Conservation (phyloP, 2,113 vertebrate species). For the Lynx canadensis region DNA sequence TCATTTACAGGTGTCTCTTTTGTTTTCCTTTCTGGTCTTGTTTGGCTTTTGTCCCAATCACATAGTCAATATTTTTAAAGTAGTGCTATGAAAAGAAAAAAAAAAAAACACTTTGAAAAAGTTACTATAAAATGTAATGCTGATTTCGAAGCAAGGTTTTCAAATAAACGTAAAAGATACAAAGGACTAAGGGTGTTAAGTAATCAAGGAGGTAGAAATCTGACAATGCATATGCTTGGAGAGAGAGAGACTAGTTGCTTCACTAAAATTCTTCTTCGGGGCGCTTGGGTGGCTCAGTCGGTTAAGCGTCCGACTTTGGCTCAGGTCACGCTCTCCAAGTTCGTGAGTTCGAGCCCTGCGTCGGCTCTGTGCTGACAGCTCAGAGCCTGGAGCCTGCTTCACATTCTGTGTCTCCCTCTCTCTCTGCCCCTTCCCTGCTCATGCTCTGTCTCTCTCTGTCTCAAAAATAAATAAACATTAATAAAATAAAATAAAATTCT, state of each 20-base stretch:
- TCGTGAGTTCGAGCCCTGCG: accelerated
- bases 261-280: not conserved
- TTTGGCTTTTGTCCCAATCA: not conserved
- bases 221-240: not conserved
- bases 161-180: not conserved
- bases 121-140: not conserved
- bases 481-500: not conserved
- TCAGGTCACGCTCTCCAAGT: not conserved
- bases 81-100: not conserved
- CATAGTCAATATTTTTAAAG: not conserved
- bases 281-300: not conserved
- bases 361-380: not conserved
- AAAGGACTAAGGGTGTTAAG: not conserved
- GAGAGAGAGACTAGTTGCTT: not conserved
- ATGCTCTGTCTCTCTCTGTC: not conserved
- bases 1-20: not conserved
- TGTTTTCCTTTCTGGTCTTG: not conserved
- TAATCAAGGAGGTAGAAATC: not conserved
- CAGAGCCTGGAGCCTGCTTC: not conserved
- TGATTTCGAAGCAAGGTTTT: not conserved
- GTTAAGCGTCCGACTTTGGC: not conserved
- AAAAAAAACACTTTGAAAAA: not conserved
- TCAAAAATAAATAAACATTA: not conserved
- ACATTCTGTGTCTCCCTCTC: not conserved
- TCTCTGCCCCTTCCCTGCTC: not conserved